A percentile compares a stretch with the other conserved stretches of the same genome.
These are phyloP conservation scores for Cerastoderma edule DNA, from an alignment of 2,888 invertebrate genomes.

Conservation along the genomic window DNA sequence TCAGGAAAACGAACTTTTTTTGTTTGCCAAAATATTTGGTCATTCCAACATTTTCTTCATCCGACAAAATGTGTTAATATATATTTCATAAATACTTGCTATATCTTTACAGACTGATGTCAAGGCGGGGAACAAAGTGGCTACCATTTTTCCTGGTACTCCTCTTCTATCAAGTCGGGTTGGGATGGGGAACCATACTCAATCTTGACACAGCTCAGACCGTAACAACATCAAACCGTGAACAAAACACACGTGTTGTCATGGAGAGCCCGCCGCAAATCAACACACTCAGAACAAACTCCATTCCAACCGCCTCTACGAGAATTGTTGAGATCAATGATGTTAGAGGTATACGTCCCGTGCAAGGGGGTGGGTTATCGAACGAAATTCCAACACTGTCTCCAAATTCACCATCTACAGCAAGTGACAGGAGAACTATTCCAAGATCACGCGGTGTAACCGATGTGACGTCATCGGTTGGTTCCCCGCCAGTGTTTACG, in stretches of 20 bases:
- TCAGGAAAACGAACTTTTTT: background rate
- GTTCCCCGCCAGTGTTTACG: no score
- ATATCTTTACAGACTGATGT: background rate
- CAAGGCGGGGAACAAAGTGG: background rate
- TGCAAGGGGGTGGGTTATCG: background rate
- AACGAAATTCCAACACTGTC: background rate
- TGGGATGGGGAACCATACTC: background rate
- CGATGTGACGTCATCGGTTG: no score
- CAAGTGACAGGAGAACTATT: background rate
- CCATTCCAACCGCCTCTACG: background rate
- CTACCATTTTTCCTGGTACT: constrained; percentile 14
- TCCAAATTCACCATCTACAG: background rate
- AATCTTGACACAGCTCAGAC: background rate
- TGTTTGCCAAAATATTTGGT: background rate
- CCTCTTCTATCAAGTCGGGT: background rate
- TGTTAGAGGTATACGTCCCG: background rate
- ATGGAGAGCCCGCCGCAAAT: background rate
- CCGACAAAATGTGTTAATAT: no score
- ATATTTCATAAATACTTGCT: no score
- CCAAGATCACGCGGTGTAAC: background rate
- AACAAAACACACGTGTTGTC: background rate
- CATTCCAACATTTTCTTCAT: background rate
- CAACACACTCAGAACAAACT: background rate
- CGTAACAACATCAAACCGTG: background rate
- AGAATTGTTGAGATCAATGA: background rate